Percentiles rank a stretch among this genome's conserved stretches.
Evolutionary conservation across 2,797 vertebrate species (phyloP).

Genomic region (Pitangus sulphuratus): DNA sequence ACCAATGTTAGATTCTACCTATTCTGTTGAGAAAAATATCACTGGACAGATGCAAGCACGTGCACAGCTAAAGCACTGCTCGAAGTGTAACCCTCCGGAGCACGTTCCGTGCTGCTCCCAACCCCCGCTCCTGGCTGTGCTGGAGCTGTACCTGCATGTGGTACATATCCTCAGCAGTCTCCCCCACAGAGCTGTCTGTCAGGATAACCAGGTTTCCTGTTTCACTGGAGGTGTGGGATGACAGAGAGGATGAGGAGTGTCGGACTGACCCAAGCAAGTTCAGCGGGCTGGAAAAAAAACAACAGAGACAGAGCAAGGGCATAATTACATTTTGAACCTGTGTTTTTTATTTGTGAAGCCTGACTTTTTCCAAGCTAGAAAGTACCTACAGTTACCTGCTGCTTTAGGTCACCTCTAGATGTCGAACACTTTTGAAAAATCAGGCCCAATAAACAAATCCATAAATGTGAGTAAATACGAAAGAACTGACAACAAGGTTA

Average conservation of each 20-base stretch:
- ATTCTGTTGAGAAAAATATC: neutral
- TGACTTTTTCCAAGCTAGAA: neutral
- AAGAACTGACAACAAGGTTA: neutral
- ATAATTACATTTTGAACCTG: neutral
- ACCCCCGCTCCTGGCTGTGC: neutral
- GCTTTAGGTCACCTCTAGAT: neutral
- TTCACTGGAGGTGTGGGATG: slow-evolving; percentile 96
- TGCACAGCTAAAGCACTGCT: neutral
- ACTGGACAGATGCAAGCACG: neutral
- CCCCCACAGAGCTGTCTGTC: slow-evolving; percentile 89
- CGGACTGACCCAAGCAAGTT: slow-evolving; percentile 92
- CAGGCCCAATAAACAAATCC: neutral
- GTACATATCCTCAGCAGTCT: slow-evolving; percentile 92
- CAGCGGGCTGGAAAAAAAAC: slow-evolving; percentile 85
- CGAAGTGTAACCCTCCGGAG: neutral
- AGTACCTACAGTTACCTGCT: neutral
- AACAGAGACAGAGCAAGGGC: neutral
- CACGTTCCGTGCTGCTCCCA: neutral
- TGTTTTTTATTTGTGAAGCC: neutral
- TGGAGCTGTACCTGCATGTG: slow-evolving; percentile 90
- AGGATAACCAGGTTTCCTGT: slow-evolving; percentile 93
- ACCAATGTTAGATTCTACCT: neutral
- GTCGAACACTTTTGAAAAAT: neutral
- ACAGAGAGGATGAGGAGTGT: slow-evolving; percentile 95
- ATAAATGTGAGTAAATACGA: neutral